Evolutionary conservation across 2,113 vertebrate genomes (phyloP), one percentile per base, ranked within the genome.

Genomic region (Archocentrus centrarchus): DNA sequence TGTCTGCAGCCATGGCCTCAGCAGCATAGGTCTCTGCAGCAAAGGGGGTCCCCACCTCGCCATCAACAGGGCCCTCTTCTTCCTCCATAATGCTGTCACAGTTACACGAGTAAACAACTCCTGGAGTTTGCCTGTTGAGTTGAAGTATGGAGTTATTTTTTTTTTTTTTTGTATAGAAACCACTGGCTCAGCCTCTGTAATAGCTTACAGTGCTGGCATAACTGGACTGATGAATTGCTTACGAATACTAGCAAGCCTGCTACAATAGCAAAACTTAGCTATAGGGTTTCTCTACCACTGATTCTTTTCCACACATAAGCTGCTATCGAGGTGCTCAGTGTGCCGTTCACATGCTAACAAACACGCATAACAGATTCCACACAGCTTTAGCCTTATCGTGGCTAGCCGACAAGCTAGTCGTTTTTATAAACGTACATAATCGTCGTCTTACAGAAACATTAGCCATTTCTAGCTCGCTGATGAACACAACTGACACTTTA

Each of bases 1-100:
- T 97, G 92, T 98, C 97, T 0, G 97, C 97, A 0, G 97, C 97
- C 97, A 98, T 96, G 53, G 97, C 93, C 88, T 97, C 97, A 0
- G 97, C 97, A 0, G 97, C 97, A 59, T 96, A 92, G 20, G 94
- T 94, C 41, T 97, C 97, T 0, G 97, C 96, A 0, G 94, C 79
- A 75, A 93, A 94, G 22, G 22, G 5, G 82, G 73, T 58, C 59
- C 84, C 87, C 39, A 44, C 55, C 37, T 89, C 88, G 0, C 63
- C 84, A 15, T 91, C 91, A 4, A 4, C 84, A 3, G 88, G 75
- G 22, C 22, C 78, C 39, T 79, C 90, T 62, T 90, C 89, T 77
- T 90, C 92, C 79, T 94, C 92, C 92, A 94, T 93, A 1, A 13
- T 73, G 75, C 44, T 17, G 66, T 75, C 60, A 61, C 62, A 10